These are phyloP conservation scores for Axea sp. DNA, from an alignment of 2,888 invertebrate species.

Conservation along the genomic window DNA sequence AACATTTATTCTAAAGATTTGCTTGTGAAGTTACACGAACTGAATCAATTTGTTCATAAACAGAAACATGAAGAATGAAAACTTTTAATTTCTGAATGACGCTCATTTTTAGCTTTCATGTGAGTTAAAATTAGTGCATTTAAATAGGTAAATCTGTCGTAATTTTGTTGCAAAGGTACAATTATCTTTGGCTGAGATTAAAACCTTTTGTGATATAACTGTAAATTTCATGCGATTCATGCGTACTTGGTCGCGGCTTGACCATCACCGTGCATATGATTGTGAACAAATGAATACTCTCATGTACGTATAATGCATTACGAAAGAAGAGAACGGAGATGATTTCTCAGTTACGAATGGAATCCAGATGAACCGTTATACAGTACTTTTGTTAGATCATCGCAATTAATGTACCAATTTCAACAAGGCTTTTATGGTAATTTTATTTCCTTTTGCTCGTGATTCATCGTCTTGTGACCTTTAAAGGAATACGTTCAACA, in stretches of 20 bases:
- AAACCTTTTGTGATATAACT: slow-evolving; percentile 27
- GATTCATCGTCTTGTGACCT: slow-evolving; percentile 30
- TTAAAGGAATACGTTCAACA: slow-evolving; percentile 30
- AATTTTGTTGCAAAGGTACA: slow-evolving; percentile 1
- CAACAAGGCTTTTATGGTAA: slow-evolving; percentile 39
- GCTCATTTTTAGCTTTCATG: too few species aligned
- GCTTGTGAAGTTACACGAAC: too few species aligned
- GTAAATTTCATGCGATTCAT: slow-evolving; percentile 17
- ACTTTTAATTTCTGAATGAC: too few species aligned
- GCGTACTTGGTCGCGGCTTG: slow-evolving; percentile 9
- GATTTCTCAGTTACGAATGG: slow-evolving; percentile 15
- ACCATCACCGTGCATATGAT: slow-evolving; percentile 15
- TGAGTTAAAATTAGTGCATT: too few species aligned
- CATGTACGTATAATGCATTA: slow-evolving; percentile 16
- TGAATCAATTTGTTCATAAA: too few species aligned
- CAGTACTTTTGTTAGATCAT: slow-evolving; percentile 31
- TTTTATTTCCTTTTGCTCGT: slow-evolving; percentile 19
- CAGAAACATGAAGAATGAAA: too few species aligned
- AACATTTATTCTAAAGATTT: too few species aligned
- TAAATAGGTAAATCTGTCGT: too few species aligned
- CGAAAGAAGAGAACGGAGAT: slow-evolving; percentile 35
- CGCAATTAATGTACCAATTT: slow-evolving; percentile 38
- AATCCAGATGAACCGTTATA: slow-evolving; percentile 36
- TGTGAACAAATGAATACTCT: slow-evolving; percentile 12
- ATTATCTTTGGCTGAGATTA: slow-evolving; percentile 10